These are phyloP conservation scores for Tragelaphus strepsiceros DNA, from an alignment of 2,113 vertebrate species.

Conservation along the genomic window DNA sequence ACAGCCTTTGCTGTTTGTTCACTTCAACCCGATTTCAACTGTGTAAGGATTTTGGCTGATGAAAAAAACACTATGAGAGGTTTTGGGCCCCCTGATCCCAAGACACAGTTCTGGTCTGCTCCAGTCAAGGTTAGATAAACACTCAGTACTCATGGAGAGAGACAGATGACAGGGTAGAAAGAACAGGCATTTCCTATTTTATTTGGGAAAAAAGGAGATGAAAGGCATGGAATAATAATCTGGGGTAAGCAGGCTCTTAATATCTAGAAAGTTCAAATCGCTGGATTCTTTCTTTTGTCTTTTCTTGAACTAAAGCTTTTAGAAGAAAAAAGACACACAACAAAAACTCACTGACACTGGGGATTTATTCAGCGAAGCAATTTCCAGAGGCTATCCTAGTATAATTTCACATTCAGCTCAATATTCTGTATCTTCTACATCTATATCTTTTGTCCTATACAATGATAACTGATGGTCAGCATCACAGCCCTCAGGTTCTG, in stretches of 20 bases:
- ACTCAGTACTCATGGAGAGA: neutral
- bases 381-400: conserved; percentile 59
- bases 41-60: neutral
- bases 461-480: conserved; percentile 65
- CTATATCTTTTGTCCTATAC: conserved; percentile 60
- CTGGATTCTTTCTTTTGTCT: neutral
- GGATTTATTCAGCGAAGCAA: conserved; percentile 57
- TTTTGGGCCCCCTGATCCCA: neutral
- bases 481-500: conserved; percentile 43
- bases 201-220: neutral
- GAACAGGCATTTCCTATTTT: neutral
- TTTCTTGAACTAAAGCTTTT: conserved; percentile 37
- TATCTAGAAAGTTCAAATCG: neutral
- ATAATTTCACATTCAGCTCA: conserved; percentile 63
- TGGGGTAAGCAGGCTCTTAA: neutral
- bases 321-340: conserved; percentile 15
- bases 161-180: neutral
- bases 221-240: neutral
- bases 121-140: neutral
- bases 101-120: neutral
- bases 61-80: neutral
- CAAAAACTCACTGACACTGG: conserved; percentile 52
- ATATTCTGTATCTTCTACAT: conserved; percentile 56
- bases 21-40: neutral
- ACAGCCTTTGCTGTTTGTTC: neutral